Conservation (phyloP, 2,888 invertebrate genomes). For the Amaurobius ferox region DNA sequence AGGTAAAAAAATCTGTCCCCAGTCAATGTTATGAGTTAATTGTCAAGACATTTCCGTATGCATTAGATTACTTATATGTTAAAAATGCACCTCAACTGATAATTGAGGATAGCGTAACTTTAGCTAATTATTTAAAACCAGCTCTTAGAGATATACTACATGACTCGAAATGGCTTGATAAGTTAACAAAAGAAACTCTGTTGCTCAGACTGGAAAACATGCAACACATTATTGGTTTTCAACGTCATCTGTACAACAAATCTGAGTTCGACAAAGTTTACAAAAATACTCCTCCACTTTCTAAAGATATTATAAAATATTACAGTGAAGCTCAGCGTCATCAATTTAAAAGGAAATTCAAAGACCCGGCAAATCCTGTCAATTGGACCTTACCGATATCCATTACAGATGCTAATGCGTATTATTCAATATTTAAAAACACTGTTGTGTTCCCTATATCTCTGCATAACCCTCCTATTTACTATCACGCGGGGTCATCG, state of each 20-base stretch:
- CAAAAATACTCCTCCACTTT: conserved; percentile 74
- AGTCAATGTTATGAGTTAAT: conserved; percentile 77
- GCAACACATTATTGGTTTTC: conserved; percentile 78
- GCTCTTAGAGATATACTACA: conserved; percentile 79
- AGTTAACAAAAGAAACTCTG: conserved; percentile 79
- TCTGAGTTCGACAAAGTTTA: conserved; percentile 77
- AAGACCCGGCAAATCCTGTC: background rate
- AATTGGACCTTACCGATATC: conserved; percentile 22
- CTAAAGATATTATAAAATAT: conserved; percentile 11
- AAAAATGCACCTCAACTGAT: conserved; percentile 76
- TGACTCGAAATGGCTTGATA: conserved; percentile 81
- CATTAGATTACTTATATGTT: conserved; percentile 54
- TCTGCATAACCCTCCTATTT: conserved; percentile 52
- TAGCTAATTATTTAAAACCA: conserved; percentile 79
- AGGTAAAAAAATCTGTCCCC: conserved; percentile 78
- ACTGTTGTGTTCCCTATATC: conserved; percentile 33
- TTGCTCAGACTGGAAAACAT: conserved; percentile 80
- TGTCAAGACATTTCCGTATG: conserved; percentile 5
- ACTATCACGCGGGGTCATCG: conserved; percentile 39
- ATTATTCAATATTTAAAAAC: conserved; percentile 36
- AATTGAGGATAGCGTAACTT: conserved; percentile 75
- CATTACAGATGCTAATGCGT: conserved; percentile 50
- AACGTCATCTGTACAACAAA: conserved; percentile 77
- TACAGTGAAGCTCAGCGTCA: conserved; percentile 12
- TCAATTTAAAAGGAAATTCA: background rate